These are phyloP conservation scores for Stegodyphus mimosarum DNA, from an alignment of 1,140 invertebrate species.

Conservation along the genomic window DNA sequence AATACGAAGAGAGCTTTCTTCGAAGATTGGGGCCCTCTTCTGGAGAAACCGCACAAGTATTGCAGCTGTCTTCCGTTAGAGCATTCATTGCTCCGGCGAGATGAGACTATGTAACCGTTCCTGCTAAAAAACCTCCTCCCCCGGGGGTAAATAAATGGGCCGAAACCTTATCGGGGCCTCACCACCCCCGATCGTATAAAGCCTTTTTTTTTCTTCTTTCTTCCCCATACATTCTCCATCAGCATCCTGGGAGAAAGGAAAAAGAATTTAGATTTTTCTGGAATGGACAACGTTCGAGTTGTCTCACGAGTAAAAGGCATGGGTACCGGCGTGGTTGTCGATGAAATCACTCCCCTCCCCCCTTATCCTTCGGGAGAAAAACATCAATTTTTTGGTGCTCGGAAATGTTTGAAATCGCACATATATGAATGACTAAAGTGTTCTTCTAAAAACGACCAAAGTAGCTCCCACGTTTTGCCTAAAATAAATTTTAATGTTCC, in stretches of 20 bases:
- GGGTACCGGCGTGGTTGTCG: not conserved
- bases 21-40: constrained; percentile 26
- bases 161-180: constrained; percentile 58
- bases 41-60: constrained; percentile 27
- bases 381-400: too few relatives aligned
- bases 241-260: not conserved
- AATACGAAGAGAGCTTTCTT: constrained; percentile 40
- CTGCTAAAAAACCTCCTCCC: constrained; percentile 39
- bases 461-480: too few relatives aligned
- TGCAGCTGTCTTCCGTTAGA: constrained; percentile 57
- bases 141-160: constrained; percentile 59
- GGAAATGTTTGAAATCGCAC: too few relatives aligned
- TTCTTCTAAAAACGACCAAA: too few relatives aligned
- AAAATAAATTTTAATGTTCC: too few relatives aligned
- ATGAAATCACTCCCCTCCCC: too few relatives aligned
- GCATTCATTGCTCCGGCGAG: constrained; percentile 40
- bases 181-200: constrained; percentile 49
- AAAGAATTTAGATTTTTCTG: not conserved
- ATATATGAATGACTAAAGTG: too few relatives aligned
- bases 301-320: not conserved
- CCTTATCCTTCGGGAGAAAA: too few relatives aligned
- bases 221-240: not conserved
- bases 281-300: not conserved
- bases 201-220: not conserved
- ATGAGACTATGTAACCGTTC: constrained; percentile 21